A percentile compares a stretch with the other conserved stretches of the same genome.
phyloP scores from a whole-genome alignment of 2,888 invertebrate genomes.

The Plutella xylostella region DNA sequence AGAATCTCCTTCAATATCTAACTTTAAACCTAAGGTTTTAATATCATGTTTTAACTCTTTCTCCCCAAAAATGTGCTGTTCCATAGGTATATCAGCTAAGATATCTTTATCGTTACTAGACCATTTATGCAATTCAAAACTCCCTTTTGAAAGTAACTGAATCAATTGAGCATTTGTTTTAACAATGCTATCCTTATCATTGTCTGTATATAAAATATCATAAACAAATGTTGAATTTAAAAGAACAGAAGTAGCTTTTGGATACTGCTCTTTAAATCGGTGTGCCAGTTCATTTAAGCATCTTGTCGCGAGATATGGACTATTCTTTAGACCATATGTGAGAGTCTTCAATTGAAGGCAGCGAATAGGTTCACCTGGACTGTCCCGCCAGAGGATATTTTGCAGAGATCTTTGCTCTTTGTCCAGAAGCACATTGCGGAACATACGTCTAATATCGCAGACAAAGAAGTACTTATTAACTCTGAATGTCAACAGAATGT shows the following conservation, averaged over 20 bases:
- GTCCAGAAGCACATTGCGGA: background rate
- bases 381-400: background rate
- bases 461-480: background rate
- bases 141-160: background rate
- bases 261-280: background rate
- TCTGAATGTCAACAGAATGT: background rate
- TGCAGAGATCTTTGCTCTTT: background rate
- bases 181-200: slow-evolving; percentile 4
- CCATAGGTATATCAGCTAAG: background rate
- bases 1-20: background rate
- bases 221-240: background rate
- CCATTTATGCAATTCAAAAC: slow-evolving; percentile 4
- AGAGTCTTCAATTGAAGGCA: background rate
- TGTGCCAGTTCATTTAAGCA: background rate
- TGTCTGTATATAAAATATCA: slow-evolving; percentile 10
- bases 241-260: background rate
- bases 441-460: background rate
- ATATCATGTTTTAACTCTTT: background rate
- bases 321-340: background rate
- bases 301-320: background rate
- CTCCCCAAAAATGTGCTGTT: background rate
- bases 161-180: background rate
- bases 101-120: background rate
- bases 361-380: background rate
- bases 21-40: background rate